Conservation (phyloP, 2,113 vertebrate genomes). For the Eublepharis macularius region DNA sequence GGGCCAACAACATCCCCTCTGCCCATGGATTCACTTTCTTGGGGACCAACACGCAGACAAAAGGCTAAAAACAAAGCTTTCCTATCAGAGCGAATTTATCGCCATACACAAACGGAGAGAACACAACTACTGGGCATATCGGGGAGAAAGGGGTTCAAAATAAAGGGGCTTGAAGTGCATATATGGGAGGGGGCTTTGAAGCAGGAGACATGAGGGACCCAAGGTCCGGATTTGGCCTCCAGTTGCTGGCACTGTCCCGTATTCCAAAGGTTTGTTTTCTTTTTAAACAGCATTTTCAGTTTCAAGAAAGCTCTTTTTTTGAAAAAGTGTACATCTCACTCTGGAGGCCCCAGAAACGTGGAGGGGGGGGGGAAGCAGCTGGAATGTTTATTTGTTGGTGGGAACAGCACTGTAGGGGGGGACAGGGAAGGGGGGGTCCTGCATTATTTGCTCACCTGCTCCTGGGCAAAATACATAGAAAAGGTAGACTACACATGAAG, state of each 20-base stretch:
- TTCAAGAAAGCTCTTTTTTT: neutral
- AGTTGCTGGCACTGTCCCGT: neutral
- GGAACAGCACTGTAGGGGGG: slow-evolving; percentile 32
- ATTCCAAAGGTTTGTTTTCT: neutral
- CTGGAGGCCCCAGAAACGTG: neutral
- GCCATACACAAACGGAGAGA: too few species aligned
- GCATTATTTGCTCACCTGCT: slow-evolving; percentile 50
- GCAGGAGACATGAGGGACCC: slow-evolving; percentile 19
- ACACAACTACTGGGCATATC: too few species aligned
- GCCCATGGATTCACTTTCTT: too few species aligned
- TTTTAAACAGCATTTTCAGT: neutral
- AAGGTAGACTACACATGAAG: slow-evolving; percentile 3
- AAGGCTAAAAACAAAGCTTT: too few species aligned
- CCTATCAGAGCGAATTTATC: too few species aligned
- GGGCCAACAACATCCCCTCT: too few species aligned
- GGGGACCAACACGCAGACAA: too few species aligned
- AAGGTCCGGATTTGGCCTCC: neutral
- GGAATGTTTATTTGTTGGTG: slow-evolving; percentile 43
- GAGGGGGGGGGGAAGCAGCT: neutral
- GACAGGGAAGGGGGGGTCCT: slow-evolving; percentile 42
- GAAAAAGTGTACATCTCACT: neutral
- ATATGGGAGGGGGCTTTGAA: neutral
- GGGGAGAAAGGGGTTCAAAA: neutral
- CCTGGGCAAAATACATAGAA: neutral
- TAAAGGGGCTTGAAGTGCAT: neutral